Conservation (phyloP, 2,113 vertebrate species). For the Argyrosomus japonicus region DNA sequence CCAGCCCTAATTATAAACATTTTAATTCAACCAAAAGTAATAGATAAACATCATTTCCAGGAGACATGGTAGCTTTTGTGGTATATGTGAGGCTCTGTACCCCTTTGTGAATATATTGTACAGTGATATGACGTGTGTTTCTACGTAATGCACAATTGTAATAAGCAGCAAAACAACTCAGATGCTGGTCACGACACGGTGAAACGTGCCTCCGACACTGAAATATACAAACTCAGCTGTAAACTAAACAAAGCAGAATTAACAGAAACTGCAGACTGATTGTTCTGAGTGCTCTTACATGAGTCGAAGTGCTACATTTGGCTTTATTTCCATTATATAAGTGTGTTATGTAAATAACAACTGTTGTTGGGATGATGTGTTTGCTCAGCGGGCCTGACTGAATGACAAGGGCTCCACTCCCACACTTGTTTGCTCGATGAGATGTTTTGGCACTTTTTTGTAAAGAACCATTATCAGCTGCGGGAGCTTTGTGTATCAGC, state of each 20-base stretch:
- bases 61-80: too few relatives aligned
- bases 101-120: too few relatives aligned
- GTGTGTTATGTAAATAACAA: conserved; percentile 52
- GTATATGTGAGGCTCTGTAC: too few relatives aligned
- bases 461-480: conserved; percentile 50
- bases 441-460: conserved; percentile 57
- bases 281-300: neutral
- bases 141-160: neutral
- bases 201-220: neutral
- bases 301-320: neutral
- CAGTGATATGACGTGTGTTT: too few relatives aligned
- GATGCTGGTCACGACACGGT: too few relatives aligned
- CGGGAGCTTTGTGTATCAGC: conserved; percentile 44
- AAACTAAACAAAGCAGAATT: neutral
- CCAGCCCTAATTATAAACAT: too few relatives aligned
- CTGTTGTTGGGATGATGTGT: conserved; percentile 44
- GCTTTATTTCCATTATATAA: conserved; percentile 45
- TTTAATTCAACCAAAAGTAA: too few relatives aligned
- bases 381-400: conserved; percentile 29
- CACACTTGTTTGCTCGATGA: conserved; percentile 45
- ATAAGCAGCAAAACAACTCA: neutral
- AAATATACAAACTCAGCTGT: neutral
- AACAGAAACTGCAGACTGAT: neutral
- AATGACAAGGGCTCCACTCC: conserved; percentile 52
- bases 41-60: too few relatives aligned